These are phyloP conservation scores for Xestoiulus laeticollis DNA, from an alignment of 2,888 invertebrate genomes.

Conservation along the genomic window DNA sequence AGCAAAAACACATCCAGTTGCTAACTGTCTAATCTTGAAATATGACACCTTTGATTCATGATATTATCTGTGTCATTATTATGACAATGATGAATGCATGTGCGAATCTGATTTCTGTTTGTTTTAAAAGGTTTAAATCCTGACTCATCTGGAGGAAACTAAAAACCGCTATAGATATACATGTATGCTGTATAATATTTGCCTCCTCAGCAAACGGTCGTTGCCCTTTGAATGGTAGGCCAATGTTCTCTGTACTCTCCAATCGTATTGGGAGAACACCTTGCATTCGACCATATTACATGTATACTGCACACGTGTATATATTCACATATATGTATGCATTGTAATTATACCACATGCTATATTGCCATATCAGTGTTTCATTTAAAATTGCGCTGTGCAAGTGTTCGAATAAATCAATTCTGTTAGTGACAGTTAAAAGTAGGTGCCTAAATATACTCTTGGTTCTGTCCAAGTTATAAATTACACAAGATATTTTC, in stretches of 20 bases:
- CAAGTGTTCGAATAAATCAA: not conserved
- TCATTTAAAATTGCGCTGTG: not conserved
- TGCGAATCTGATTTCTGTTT: conserved; percentile 10
- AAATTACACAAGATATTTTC: not conserved
- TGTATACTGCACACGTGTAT: too few relatives aligned
- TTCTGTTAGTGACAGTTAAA: not conserved
- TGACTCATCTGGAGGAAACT: not conserved
- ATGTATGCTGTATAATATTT: not conserved
- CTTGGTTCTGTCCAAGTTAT: not conserved
- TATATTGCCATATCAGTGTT: not conserved
- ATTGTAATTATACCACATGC: not conserved
- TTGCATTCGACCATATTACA: not conserved
- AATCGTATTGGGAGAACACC: not conserved
- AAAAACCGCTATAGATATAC: not conserved
- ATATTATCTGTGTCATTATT: conserved; percentile 21
- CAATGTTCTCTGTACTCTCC: not conserved
- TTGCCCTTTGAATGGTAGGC: not conserved
- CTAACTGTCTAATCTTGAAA: not conserved
- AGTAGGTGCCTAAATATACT: not conserved
- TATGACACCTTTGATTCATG: conserved; percentile 24
- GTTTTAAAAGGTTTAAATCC: not conserved
- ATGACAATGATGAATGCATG: conserved; percentile 39
- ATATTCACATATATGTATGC: too few relatives aligned
- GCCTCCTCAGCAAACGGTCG: conserved; percentile 18
- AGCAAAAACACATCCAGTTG: not conserved